Evolutionary conservation across 2,797 vertebrate genomes (phyloP).

Genomic region (Cephalopachus bancanus): DNA sequence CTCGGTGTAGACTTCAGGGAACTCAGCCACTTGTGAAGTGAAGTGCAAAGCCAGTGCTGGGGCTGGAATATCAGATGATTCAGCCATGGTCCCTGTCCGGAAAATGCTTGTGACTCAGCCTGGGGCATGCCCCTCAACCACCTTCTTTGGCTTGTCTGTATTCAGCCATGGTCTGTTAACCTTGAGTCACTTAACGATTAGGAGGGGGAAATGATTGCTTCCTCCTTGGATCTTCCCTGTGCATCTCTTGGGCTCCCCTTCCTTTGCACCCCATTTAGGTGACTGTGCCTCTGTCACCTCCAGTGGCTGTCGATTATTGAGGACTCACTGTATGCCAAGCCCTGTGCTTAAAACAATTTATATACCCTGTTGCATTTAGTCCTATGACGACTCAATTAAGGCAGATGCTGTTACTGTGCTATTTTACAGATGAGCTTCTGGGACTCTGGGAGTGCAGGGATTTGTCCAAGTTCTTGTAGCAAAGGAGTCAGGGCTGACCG

Average conservation of each 20-base stretch:
- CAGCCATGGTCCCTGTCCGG: neutral
- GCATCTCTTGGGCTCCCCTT: neutral
- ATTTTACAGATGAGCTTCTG: neutral
- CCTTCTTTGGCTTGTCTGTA: neutral
- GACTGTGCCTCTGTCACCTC: rapidly evolving
- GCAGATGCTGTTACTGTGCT: neutral
- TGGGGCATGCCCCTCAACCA: neutral
- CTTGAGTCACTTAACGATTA: neutral
- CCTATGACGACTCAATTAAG: neutral
- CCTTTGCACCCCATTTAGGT: neutral
- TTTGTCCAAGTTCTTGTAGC: neutral
- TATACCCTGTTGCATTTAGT: neutral
- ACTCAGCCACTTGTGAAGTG: neutral
- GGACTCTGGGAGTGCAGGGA: neutral
- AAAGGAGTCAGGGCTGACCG: neutral
- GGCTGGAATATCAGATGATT: neutral
- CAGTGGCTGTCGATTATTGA: rapidly evolving
- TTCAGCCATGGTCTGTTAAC: neutral
- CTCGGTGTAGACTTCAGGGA: neutral
- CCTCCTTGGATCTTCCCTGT: neutral
- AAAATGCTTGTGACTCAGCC: slow-evolving; percentile 50
- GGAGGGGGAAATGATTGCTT: neutral
- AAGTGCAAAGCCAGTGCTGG: neutral
- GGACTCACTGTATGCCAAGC: neutral
- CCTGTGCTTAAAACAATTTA: neutral